Percentiles rank a stretch among this genome's conserved stretches.
These are phyloP conservation scores for Salvelinus fontinalis DNA, from an alignment of 2,113 vertebrate genomes.

Conservation along the genomic window DNA sequence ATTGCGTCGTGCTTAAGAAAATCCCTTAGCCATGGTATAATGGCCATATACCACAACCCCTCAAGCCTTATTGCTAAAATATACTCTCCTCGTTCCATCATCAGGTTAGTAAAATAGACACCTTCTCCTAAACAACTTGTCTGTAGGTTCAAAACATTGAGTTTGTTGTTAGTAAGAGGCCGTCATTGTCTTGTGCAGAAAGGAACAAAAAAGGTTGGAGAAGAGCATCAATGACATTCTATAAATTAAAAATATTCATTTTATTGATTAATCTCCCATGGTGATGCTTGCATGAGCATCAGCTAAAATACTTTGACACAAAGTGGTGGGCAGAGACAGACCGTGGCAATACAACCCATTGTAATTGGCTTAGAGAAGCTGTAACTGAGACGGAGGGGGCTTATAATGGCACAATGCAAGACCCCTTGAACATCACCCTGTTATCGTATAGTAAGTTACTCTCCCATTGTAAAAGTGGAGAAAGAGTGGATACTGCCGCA, in stretches of 20 bases:
- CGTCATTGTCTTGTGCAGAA: background rate
- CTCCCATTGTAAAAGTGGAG: background rate
- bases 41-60: too few species aligned
- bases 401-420: background rate
- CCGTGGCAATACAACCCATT: background rate
- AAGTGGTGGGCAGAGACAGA: background rate
- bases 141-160: background rate
- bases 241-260: background rate
- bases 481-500: constrained; percentile 3
- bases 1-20: too few species aligned
- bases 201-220: background rate
- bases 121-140: background rate
- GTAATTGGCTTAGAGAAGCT: background rate
- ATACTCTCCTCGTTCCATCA: background rate
- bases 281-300: background rate
- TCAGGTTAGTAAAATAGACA: background rate
- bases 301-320: background rate
- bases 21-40: too few species aligned
- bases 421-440: constrained; percentile 10
- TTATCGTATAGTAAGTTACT: background rate
- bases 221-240: background rate
- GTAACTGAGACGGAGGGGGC: background rate
- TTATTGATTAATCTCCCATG: constrained; percentile 15
- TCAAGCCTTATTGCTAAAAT: background rate
- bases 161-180: background rate